These are phyloP conservation scores for Beris chalybata DNA, from an alignment of 2,888 invertebrate genomes.

Conservation along the genomic window DNA sequence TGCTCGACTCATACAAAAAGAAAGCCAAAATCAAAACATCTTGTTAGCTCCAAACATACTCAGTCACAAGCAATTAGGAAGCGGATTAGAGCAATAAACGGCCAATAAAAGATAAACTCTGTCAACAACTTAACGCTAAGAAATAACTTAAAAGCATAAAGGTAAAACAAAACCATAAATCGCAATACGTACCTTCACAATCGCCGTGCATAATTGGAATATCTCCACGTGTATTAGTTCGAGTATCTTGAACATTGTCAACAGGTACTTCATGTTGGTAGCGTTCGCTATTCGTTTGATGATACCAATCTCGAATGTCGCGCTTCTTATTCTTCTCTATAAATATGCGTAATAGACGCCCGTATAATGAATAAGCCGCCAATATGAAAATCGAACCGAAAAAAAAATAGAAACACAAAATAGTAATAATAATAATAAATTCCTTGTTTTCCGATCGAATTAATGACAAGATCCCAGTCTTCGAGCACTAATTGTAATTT, in stretches of 20 bases:
- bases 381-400: background rate
- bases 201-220: constrained; percentile 65
- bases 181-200: constrained; percentile 59
- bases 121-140: constrained; percentile 13
- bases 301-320: constrained; percentile 54
- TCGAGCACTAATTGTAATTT: no score
- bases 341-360: constrained; percentile 3
- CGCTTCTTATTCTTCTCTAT: constrained; percentile 56
- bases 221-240: constrained; percentile 62
- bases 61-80: constrained; percentile 23
- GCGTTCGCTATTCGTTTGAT: constrained; percentile 45
- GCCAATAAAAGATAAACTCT: constrained; percentile 5
- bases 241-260: constrained; percentile 54
- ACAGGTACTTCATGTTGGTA: constrained; percentile 51
- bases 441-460: no score
- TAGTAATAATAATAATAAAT: no score
- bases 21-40: constrained; percentile 15
- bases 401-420: background rate
- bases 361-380: background rate
- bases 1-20: no score
- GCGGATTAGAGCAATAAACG: constrained; percentile 26
- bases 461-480: no score
- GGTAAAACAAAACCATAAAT: constrained; percentile 3
- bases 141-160: background rate
- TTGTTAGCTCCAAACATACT: constrained; percentile 9